Evolutionary conservation across 2,797 vertebrate genomes (phyloP), one percentile per base, ranked within the genome.

Genomic region (Sternotherus odoratus): DNA sequence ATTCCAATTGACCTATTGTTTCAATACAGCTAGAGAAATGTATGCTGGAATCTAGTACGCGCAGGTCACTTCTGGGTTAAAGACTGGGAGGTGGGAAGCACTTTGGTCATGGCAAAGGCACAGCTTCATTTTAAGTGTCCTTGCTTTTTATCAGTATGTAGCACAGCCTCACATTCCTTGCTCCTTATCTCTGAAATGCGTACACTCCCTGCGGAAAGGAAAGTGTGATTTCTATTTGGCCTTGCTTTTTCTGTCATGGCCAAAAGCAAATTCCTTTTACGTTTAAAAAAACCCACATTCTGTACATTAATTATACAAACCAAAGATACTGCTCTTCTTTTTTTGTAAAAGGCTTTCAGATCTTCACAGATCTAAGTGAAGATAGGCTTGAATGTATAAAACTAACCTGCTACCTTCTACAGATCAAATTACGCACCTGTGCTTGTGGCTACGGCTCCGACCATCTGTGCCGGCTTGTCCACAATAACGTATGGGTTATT

Each of bases 401-500:
- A 53, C 80, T 85, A 36, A 96, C 74, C 15, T 77, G 46, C 85
- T 93, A 69, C 88, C 85, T 82, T 85, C 69, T 90, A 80, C 21
- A 16, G 88, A 91, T 88, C 79, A 89, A 77, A 87, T 93, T 89
- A 97, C 98, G 94, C 90, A 98, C 98, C 97, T 95, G 98, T 95
- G 36, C 97, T 98, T 17, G 98, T 97, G 87, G 98, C 93, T 80
- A 98, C 94, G 97, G 98, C 98, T 97, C 98, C 98, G 81, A 98
- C 97, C 89, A 98, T 98, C 96, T 99, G 99, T 95, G 98, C 98
- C 49, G 99, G 98, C 96, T 99, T 99, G 97, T 99, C 99, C 88
- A 99, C 98, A 90, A 99, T 98, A 97, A 99, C 96, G 83, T 99
- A 99, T 3, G 99, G 99, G 88, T 98, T 99, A 97, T 97, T 99